Evolutionary conservation across 53 echinoderm and acorn worm genomes (phyloP), one percentile per base, ranked within the genome.

Genomic region (Astropecten irregularis): DNA sequence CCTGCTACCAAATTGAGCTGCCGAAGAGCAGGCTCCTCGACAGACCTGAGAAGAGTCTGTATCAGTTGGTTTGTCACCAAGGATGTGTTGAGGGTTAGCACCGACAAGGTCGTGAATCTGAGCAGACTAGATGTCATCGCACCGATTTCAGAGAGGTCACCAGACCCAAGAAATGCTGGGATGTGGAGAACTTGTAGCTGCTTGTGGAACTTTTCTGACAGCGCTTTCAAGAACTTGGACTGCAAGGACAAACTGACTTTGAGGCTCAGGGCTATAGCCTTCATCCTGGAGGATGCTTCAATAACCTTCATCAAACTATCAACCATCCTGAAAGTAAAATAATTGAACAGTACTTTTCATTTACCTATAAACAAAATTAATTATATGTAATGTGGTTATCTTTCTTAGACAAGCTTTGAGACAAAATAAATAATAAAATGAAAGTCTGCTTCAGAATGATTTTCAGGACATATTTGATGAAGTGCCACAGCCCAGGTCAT

Each of bases 1-100:
- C 79, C 79, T 3, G 32, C 20, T 7, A 79, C n/a, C 47, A 79
- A 29, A 34, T 79, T 79, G 19, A 79, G 79, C 20, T 61, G 79
- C 46, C 48, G 61, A 1, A 79, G 61, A 28, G 46, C 39, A 62
- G 30, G 7, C 0, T 47, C 27, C 16, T 10, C 25, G 3, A 47
- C 44, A 4, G 32, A 18, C 4, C 14, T 19, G 18, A 46, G 30
- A 13, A 79, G 62, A n/a, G 20, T 47, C 28, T 44, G 10, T 7
- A 79, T 31, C 40, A 79, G 46, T 31, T 26, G 5, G 33, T 79
- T 47, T 3, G 61, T 62, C 19, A 79, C 44, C 60, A 42, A 10
- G 16, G 61, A 19, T 40, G 56, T 25, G 36, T 79, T 79, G 26
- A 79, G 61, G 62, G 79, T 79, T 3, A 79, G 62, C 15, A 79